These are phyloP conservation scores for Hyphantria cunea DNA, from an alignment of 1,140 invertebrate genomes.

Conservation along the genomic window DNA sequence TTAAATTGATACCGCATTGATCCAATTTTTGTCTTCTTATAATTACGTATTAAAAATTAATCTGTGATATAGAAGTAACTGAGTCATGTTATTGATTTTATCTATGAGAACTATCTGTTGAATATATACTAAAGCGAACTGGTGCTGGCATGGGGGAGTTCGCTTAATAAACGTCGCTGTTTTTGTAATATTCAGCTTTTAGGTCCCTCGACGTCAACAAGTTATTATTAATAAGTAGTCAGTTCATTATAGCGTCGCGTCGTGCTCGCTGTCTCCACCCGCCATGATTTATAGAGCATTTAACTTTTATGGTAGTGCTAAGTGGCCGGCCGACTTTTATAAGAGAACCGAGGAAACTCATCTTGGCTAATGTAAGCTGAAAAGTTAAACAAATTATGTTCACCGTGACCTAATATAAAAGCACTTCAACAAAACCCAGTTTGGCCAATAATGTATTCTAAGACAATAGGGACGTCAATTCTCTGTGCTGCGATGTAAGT, in stretches of 20 bases:
- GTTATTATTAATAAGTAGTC: constrained; percentile 57
- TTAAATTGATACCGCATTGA: too few relatives aligned
- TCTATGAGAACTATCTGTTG: constrained; percentile 33
- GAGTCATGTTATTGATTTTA: constrained; percentile 35
- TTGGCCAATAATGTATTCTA: neutral
- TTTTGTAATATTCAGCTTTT: constrained; percentile 20
- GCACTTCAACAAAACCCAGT: constrained; percentile 15
- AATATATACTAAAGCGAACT: too few relatives aligned
- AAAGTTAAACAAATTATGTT: constrained; percentile 59
- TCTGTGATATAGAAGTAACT: constrained; percentile 18
- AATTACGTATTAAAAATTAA: neutral
- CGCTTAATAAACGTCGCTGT: neutral
- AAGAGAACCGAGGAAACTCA: constrained; percentile 45
- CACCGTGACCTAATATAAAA: constrained; percentile 27
- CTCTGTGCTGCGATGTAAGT: too few relatives aligned
- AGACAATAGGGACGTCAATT: too few relatives aligned
- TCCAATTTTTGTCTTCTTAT: too few relatives aligned
- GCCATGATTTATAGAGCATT: constrained; percentile 59
- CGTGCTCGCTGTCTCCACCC: constrained; percentile 31
- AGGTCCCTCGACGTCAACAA: constrained; percentile 37
- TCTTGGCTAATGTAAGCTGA: constrained; percentile 57
- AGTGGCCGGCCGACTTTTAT: constrained; percentile 53
- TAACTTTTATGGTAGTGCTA: constrained; percentile 64
- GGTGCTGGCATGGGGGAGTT: neutral
- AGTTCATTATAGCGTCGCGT: constrained; percentile 43